Base-by-base conservation (phyloP, 2,113 vertebrate genomes). In the Ptilonorhynchus violaceus region DNA sequence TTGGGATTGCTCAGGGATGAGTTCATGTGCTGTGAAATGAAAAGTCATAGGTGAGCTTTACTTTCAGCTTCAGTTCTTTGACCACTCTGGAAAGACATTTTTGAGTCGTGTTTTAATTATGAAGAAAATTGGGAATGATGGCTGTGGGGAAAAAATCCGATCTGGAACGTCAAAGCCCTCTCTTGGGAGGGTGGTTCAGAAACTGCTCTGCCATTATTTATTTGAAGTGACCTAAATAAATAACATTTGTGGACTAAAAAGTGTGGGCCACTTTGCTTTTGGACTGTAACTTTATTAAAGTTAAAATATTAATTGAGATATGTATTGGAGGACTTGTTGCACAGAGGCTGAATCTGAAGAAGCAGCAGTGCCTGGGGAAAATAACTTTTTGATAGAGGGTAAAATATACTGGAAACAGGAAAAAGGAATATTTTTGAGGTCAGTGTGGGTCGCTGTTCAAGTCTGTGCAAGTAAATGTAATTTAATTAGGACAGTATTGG, bases 191-290 rank as follows among this genome's bases (percentile, higher is more conserved):
- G 37, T 44, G 73, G 39, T 89, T 39, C 84, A 85, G 92, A 80
- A 76, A 37, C 28, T 85, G 22, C 59, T 91, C 81, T 55, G 74
- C 55, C 80, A 15, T 85, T 81, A 86, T 77, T 94, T 89, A 44
- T 92, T 93, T 69, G 69, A 97, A 96, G 76, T 91, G 42, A 95
- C 67, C 44, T 90, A 70, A 92, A 44, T 90, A 70, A 92, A 44
- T 82, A 85, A 84, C 10, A 81, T 79, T 59, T 56, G 5, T 73
- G 88, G 47, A 56, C 60, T 84, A 37, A 68, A 92, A 60, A 67
- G 28, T 11, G 15, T 50, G 56, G 24, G 24, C 27, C 31, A 56
- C 28, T 66, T 74, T 41, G 63, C 14, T 67, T 69, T 47, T 46
- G 12, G 49, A 16, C 58, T 53, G 52, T 63, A 94, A 69, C n/a